These are phyloP conservation scores for Halocynthia aurantium DNA, from an alignment of 23 tunicate genomes.

Conservation along the genomic window DNA sequence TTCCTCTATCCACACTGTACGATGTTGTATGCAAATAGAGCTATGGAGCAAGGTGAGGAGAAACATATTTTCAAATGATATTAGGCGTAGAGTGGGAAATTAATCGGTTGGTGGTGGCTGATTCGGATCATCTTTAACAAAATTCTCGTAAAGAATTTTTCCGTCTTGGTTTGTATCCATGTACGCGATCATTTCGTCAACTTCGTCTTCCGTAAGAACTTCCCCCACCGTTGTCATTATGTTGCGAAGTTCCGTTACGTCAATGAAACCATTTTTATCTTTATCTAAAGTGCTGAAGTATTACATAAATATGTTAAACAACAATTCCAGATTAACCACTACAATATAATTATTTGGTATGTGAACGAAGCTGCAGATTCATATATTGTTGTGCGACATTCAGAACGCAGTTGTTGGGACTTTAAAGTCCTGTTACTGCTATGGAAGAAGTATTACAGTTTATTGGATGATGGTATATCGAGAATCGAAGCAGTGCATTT, in stretches of 20 bases:
- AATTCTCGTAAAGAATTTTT: constrained; percentile 24
- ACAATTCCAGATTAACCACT: not conserved
- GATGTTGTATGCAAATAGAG: too few relatives aligned
- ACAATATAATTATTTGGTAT: not conserved
- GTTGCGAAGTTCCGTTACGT: constrained; percentile 18
- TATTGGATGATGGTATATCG: too few relatives aligned
- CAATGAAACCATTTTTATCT: constrained; percentile 25
- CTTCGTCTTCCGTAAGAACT: constrained; percentile 27
- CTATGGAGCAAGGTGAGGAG: too few relatives aligned
- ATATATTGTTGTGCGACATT: too few relatives aligned
- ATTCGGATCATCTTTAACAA: constrained; percentile 19
- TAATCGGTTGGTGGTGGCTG: too few relatives aligned
- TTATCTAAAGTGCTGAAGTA: constrained; percentile 15
- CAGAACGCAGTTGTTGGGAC: not conserved
- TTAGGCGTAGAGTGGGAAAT: too few relatives aligned
- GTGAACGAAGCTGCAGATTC: not conserved
- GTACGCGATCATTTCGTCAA: constrained; percentile 34
- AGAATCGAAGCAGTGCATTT: not conserved
- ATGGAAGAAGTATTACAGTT: too few relatives aligned
- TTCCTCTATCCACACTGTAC: too few relatives aligned
- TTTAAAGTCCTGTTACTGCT: not conserved
- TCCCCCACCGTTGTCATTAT: constrained; percentile 17
- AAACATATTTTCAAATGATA: too few relatives aligned
- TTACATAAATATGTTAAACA: too few relatives aligned
- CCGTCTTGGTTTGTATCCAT: constrained; percentile 28